phyloP scores from a whole-genome alignment of 2,113 vertebrate species.

The Lutjanus erythropterus region DNA sequence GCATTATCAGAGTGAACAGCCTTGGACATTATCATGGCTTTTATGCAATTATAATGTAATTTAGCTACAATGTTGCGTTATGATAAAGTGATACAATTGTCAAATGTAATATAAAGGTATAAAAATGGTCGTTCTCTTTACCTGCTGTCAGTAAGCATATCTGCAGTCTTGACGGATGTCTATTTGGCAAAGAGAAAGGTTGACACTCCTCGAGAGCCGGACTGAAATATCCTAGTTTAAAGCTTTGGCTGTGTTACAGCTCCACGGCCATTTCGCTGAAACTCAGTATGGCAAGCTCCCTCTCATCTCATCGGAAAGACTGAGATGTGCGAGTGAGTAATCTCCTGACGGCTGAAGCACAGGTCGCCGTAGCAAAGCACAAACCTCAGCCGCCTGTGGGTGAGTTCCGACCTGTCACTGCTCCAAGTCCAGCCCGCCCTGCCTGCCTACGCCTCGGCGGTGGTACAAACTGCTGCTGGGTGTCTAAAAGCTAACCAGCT shows the following conservation, averaged over 20 bases:
- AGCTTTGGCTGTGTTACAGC: slow-evolving; percentile 50
- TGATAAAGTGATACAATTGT: neutral
- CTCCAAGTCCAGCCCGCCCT: slow-evolving; percentile 16
- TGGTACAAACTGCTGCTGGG: slow-evolving; percentile 17
- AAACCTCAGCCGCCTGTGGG: neutral
- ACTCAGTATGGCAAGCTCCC: slow-evolving; percentile 7
- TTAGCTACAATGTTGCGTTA: neutral
- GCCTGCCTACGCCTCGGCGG: slow-evolving; percentile 21
- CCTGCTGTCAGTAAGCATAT: slow-evolving; percentile 81
- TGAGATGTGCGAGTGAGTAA: neutral
- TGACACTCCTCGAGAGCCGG: slow-evolving; percentile 43
- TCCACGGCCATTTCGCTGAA: slow-evolving; percentile 34
- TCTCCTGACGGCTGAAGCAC: slow-evolving; percentile 23
- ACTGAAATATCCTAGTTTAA: slow-evolving; percentile 9
- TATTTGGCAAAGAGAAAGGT: slow-evolving; percentile 42
- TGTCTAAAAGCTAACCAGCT: slow-evolving; percentile 19
- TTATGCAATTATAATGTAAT: neutral
- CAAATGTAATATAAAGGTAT: neutral
- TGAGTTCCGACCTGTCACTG: slow-evolving; percentile 22
- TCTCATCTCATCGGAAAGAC: slow-evolving; percentile 25
- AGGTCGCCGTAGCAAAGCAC: slow-evolving; percentile 23
- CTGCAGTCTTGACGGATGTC: slow-evolving; percentile 29
- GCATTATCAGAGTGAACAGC: neutral
- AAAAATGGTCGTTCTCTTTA: slow-evolving; percentile 36
- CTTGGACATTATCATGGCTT: neutral